Evolutionary conservation across 2,888 invertebrate genomes (phyloP), one percentile per base, ranked within the genome.

Genomic region (Rotaria magnacalcarata): DNA sequence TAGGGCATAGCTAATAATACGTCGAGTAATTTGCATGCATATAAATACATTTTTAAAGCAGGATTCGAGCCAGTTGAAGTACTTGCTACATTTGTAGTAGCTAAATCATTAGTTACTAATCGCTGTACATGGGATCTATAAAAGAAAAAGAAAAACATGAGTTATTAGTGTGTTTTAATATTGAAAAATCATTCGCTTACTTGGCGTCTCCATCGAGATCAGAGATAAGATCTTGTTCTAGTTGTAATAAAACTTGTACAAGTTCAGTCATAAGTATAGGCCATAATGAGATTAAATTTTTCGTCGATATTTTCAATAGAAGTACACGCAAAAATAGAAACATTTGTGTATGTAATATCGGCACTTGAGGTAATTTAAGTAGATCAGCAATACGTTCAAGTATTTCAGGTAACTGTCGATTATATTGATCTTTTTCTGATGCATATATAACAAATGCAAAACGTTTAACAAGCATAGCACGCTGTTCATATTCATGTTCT

Each of bases 191-290:
- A n/a, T 50, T 21, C 14, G 89, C 90, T 89, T 91, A 95, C 95
- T 94, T 94, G 90, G 94, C 19, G 10, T 80, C 93, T 89, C 95
- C 94, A 88, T 95, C 95, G 14, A 93, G 93, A 88, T 94, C 94
- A 0, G 94, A 93, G 80, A 93, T 93, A 84, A 96, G 91, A 90
- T 95, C 95, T 90, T 95, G 94, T 90, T 96, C 96, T 89, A 96
- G 94, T 89, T 95, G 94, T 86, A 95, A 91, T 89, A 96, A 80
- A 43, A 87, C 47, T 84, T 85, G 87, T 87, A 93, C 94, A 93
- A 96, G 93, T 92, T 96, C 96, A 84, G 95, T 95, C 88, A 96
- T 95, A 89, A 96, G 95, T 85, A 95, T 94, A 11, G 96, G 96
- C 96, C 96, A 96, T 86, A 96, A 92, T 0, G 95, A 95, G 21